A percentile compares a stretch with the other conserved stretches of the same genome.
Conservation (phyloP, 2,113 vertebrate genomes). For the Harpagus bidentatus region DNA sequence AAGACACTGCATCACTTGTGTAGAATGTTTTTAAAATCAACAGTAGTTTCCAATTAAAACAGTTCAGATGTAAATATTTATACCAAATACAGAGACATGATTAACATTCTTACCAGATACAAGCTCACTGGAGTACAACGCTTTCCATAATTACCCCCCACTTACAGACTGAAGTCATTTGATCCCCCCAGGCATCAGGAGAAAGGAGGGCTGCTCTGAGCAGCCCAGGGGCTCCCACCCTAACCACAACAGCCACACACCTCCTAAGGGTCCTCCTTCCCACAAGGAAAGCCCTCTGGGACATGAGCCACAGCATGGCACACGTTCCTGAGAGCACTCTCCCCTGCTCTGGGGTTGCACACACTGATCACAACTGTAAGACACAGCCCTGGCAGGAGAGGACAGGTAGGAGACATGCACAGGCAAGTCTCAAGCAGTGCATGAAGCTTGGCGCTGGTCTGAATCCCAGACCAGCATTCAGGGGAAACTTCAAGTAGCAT, state of each 20-base stretch:
- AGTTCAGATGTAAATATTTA: conserved; percentile 48
- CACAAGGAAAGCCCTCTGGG: neutral
- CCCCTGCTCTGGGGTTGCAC: neutral
- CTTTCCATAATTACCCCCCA: neutral
- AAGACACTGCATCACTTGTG: neutral
- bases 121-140: neutral
- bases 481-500: neutral
- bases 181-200: neutral
- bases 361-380: neutral
- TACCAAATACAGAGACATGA: neutral
- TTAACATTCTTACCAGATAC: conserved; percentile 16
- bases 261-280: neutral
- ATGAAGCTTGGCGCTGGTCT: neutral
- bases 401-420: neutral
- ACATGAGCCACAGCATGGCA: neutral
- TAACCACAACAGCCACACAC: neutral
- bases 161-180: accelerated
- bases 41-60: conserved; percentile 53
- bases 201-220: neutral
- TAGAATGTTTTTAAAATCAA: conserved; percentile 49
- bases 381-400: neutral
- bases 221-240: neutral
- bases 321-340: accelerated
- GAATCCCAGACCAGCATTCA: neutral
- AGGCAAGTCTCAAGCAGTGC: neutral